Evolutionary conservation across 1,140 invertebrate genomes (phyloP).

Genomic region (Elymnias hypermnestra): DNA sequence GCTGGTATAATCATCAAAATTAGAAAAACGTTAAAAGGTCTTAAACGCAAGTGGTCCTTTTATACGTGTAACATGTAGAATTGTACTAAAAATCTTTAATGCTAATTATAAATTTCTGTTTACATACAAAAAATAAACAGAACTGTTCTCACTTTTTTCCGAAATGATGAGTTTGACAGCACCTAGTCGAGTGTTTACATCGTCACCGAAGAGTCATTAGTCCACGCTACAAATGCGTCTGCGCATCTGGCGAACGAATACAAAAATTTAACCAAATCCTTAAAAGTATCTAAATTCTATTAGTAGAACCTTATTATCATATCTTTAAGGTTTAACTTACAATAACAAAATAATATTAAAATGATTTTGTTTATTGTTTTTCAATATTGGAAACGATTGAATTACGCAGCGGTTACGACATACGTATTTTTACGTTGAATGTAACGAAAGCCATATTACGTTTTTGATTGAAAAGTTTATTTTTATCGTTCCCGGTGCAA

Average conservation of each 20-base stretch:
- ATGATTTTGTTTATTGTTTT: background rate
- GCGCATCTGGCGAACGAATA: slow-evolving; percentile 30
- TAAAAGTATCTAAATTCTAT: background rate
- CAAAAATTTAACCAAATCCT: slow-evolving; percentile 19
- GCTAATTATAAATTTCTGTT: slow-evolving; percentile 1
- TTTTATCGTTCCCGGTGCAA: no score
- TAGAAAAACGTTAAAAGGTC: no score
- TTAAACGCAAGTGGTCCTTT: no score
- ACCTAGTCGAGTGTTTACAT: slow-evolving; percentile 60
- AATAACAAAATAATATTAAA: background rate
- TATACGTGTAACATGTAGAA: no score
- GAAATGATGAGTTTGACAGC: slow-evolving; percentile 58
- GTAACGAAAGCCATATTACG: slow-evolving; percentile 12
- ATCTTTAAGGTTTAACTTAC: background rate
- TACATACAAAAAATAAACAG: slow-evolving; percentile 26
- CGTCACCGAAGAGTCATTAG: slow-evolving; percentile 66
- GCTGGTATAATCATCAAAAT: no score
- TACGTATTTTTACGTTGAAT: slow-evolving; percentile 13
- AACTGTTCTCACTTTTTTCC: slow-evolving; percentile 36
- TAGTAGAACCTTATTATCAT: background rate
- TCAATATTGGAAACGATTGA: slow-evolving; percentile 39
- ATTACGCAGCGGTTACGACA: slow-evolving; percentile 31
- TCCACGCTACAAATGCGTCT: slow-evolving; percentile 37
- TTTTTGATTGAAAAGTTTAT: slow-evolving; percentile 15
- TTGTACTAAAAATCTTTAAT: background rate